Evolutionary conservation across 1,140 invertebrate species (phyloP).

Genomic region (Antheraea mylitta): DNA sequence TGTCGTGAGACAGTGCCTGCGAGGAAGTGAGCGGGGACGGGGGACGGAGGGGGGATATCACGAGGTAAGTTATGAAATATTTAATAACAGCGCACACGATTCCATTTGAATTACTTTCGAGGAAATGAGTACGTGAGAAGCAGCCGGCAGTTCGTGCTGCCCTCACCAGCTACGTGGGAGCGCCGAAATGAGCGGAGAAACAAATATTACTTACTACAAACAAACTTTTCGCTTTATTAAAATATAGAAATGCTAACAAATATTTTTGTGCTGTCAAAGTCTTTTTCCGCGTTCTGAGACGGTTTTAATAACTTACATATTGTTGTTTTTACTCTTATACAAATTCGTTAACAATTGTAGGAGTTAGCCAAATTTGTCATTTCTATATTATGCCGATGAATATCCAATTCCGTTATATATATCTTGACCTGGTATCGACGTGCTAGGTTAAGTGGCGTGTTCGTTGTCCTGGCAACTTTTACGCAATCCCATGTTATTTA

Average conservation of each 20-base stretch:
- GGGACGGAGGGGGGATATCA: constrained; percentile 25
- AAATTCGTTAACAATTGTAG: too few species aligned
- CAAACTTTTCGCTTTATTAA: constrained; percentile 47
- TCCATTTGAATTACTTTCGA: constrained; percentile 79
- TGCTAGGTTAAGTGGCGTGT: too few species aligned
- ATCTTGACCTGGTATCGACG: too few species aligned
- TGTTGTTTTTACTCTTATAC: too few species aligned
- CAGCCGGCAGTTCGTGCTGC: constrained; percentile 44
- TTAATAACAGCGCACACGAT: constrained; percentile 78
- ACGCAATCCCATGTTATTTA: too few species aligned
- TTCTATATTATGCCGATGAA: too few species aligned
- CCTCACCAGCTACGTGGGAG: constrained; percentile 19
- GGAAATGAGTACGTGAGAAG: constrained; percentile 72
- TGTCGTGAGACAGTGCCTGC: constrained; percentile 57
- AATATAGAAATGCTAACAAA: constrained; percentile 27
- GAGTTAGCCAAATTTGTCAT: too few species aligned
- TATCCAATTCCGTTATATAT: too few species aligned
- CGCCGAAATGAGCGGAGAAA: constrained; percentile 39
- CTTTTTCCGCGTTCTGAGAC: neutral
- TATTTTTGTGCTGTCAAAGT: constrained; percentile 23
- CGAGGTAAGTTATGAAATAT: constrained; percentile 77
- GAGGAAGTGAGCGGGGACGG: constrained; percentile 30
- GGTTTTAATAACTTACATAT: neutral
- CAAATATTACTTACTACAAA: constrained; percentile 41
- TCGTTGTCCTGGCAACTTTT: too few species aligned